Percentiles rank a stretch among this genome's conserved stretches.
Conservation (phyloP, 2,888 invertebrate genomes). For the Himalopsyche japonica region DNA sequence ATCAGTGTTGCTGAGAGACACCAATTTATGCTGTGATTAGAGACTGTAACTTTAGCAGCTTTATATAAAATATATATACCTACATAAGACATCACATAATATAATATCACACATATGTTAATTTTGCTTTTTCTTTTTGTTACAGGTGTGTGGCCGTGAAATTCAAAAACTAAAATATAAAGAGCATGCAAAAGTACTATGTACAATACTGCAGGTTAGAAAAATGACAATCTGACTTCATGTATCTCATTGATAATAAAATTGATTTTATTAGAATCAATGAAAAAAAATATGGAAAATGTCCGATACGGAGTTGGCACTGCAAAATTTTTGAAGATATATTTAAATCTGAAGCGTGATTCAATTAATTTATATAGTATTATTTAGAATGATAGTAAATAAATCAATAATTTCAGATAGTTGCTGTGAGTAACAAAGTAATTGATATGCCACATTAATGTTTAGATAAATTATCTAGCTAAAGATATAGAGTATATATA, state of each 20-base stretch:
- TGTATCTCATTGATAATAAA: background rate
- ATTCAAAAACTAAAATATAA: constrained; percentile 13
- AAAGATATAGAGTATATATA: background rate
- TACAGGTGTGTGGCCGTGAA: constrained; percentile 53
- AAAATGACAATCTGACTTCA: background rate
- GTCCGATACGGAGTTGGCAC: background rate
- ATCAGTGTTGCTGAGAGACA: too few species aligned
- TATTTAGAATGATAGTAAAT: background rate
- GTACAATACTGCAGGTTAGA: constrained; percentile 2
- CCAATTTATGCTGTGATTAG: too few species aligned
- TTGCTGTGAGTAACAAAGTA: constrained; percentile 18
- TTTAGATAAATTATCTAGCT: background rate
- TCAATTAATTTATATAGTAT: background rate
- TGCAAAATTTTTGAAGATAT: background rate
- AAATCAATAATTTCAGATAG: constrained; percentile 6
- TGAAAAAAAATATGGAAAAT: background rate
- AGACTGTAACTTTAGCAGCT: too few species aligned
- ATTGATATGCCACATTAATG: constrained; percentile 2
- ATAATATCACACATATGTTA: constrained; percentile 49
- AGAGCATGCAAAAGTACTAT: background rate
- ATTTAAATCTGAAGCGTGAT: background rate
- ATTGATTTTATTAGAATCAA: background rate
- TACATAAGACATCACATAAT: background rate
- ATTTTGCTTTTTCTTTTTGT: constrained; percentile 63
- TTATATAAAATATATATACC: background rate